A percentile compares a stretch with the other conserved stretches of the same genome.
Conservation (phyloP, 2,888 invertebrate species). For the Tenthredo amoena region DNA sequence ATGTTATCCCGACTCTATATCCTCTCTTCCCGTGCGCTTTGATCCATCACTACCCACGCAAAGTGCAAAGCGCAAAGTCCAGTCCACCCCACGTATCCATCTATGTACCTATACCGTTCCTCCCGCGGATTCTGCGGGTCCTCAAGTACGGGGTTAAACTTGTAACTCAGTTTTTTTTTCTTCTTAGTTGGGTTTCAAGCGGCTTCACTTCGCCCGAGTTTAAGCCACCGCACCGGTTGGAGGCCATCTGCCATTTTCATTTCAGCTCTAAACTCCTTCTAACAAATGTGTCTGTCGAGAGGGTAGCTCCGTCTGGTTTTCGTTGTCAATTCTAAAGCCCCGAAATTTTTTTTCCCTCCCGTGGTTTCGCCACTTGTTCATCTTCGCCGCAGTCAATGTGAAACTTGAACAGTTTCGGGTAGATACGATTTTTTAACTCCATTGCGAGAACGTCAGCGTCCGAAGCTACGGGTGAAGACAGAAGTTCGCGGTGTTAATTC, state of each 20-base stretch:
- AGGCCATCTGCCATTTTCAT: constrained; percentile 29
- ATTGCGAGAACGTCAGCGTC: background rate
- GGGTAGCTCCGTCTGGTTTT: background rate
- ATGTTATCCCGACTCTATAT: constrained; percentile 59
- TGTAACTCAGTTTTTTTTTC: constrained; percentile 40
- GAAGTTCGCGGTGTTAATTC: constrained; percentile 19
- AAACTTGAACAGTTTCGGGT: background rate
- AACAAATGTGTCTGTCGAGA: constrained; percentile 20
- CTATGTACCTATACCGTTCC: constrained; percentile 10
- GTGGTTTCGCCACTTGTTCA: background rate
- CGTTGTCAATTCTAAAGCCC: constrained; percentile 2
- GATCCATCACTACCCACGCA: constrained; percentile 14
- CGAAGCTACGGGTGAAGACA: too few relatives aligned
- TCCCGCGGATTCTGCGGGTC: constrained; percentile 46
- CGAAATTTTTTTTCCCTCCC: background rate
- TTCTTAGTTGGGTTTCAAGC: background rate
- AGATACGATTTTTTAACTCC: background rate
- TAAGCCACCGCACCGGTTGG: background rate
- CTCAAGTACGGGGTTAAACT: constrained; percentile 48
- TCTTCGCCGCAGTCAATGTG: too few relatives aligned
- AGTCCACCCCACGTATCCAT: background rate
- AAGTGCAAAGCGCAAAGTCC: constrained; percentile 40
- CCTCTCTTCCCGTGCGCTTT: constrained; percentile 18
- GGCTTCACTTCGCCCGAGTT: constrained; percentile 28
- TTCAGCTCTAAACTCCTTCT: constrained; percentile 5